These are phyloP conservation scores for Vombatus ursinus DNA, from an alignment of 2,113 vertebrate genomes.

Conservation along the genomic window DNA sequence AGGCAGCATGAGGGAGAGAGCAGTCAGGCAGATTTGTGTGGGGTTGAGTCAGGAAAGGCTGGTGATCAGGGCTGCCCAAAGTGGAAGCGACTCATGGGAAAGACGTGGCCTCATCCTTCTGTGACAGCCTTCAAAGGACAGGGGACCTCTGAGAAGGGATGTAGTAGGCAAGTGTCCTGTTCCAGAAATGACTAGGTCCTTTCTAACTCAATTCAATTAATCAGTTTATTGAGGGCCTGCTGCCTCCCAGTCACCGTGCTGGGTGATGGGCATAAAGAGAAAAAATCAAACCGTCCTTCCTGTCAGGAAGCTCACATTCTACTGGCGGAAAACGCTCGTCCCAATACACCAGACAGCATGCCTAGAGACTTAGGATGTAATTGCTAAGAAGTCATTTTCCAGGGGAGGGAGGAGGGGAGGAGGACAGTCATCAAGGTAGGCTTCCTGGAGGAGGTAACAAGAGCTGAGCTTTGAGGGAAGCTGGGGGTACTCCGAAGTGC, in stretches of 20 bases:
- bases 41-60: too few relatives aligned
- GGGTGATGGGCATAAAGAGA: neutral
- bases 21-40: neutral
- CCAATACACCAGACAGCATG: too few relatives aligned
- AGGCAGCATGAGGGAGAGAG: neutral
- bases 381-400: neutral
- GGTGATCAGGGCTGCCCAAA: neutral
- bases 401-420: too few relatives aligned
- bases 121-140: too few relatives aligned
- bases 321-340: too few relatives aligned
- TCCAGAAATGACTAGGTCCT: neutral
- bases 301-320: too few relatives aligned
- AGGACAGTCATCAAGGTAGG: neutral
- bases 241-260: neutral
- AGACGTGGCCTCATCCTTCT: neutral
- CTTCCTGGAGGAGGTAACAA: neutral
- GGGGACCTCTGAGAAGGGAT: too few relatives aligned
- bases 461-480: too few relatives aligned
- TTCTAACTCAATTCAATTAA: neutral
- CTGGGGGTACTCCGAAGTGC: too few relatives aligned
- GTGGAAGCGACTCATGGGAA: neutral
- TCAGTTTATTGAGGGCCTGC: neutral
- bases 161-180: too few relatives aligned
- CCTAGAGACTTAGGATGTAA: neutral
- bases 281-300: neutral